phyloP scores from a whole-genome alignment of 2,113 vertebrate genomes.

The Pachyramphus minor region DNA sequence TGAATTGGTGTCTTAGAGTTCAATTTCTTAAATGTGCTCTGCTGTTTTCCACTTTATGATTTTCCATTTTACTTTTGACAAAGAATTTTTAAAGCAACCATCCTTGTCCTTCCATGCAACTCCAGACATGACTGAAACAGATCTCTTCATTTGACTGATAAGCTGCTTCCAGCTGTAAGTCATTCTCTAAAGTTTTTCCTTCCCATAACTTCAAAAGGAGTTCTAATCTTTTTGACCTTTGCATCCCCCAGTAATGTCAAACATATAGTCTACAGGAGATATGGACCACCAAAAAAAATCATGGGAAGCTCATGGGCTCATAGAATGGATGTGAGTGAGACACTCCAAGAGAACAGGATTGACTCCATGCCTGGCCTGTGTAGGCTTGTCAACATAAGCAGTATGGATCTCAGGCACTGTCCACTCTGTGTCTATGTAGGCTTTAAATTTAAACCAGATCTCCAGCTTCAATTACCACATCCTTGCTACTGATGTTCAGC shows the following conservation, averaged over 20 bases:
- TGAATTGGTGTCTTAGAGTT: background rate
- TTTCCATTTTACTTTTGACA: background rate
- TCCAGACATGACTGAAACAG: background rate
- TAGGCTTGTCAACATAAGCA: background rate
- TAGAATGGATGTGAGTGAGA: background rate
- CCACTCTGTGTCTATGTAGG: background rate
- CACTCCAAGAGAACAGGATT: background rate
- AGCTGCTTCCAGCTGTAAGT: background rate
- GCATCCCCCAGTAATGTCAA: background rate
- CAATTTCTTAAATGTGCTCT: background rate
- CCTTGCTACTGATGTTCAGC: background rate
- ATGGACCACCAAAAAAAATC: background rate
- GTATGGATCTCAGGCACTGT: background rate
- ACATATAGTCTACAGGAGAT: background rate
- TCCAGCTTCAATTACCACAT: background rate
- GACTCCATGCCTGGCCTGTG: background rate
- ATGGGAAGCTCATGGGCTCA: background rate
- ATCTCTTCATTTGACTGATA: background rate
- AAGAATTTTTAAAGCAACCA: background rate
- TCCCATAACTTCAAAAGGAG: background rate
- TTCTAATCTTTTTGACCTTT: constrained; percentile 17
- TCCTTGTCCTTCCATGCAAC: background rate
- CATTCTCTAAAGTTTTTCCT: background rate
- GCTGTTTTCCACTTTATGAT: background rate
- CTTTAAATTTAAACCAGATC: background rate